Evolutionary conservation across 1,140 invertebrate genomes (phyloP), one percentile per base, ranked within the genome.

Genomic region (Drosophila lacertosa): DNA sequence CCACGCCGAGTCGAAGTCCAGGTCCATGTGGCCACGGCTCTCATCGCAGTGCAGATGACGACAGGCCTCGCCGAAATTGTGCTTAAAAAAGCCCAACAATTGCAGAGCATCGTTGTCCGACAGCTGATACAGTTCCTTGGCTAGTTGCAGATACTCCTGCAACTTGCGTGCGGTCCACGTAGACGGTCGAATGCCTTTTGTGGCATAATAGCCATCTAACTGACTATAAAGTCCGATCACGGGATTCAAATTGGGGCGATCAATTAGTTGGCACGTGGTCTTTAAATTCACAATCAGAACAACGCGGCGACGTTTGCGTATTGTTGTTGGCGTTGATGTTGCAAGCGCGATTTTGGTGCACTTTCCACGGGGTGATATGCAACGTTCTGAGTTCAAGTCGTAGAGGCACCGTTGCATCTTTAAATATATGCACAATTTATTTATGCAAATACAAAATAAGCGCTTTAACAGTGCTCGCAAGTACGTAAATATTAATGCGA

Each of bases 1-100:
- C 73, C 69, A 76, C 0, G 69, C 69, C 1, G 32, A 32, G 53
- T 76, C 73, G 5, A 76, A 20, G 0, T 67, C 45, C 1, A 76
- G 2, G 0, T 2, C 3, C 42, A 74, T 18, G 13, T 33, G 35
- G 11, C 18, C 5, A 0, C 10, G 2, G 0, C 4, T 13, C 11
- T 6, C 5, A 16, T 48, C n/a, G 35, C 7, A 4, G n/a, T 7
- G 4, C 0, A 76, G 15, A n/a, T 76, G 73, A 3, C 44, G 32
- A 26, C 32, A 51, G 0, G 73, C 72, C 11, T 75, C 69, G 0
- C 0, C 0, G 0, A 53, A 2, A 2, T 76, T 58, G 15, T 15
- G 20, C 16, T 62, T 73, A 16, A 73, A 67, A 10, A 73, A 68
- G 2, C 7, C 9, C 7, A 76, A 24, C 3, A 76, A n/a, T 1